A percentile compares a stretch with the other conserved stretches of the same genome.
Evolutionary conservation across 2,888 invertebrate genomes (phyloP).

Genomic region (Conomelus anceps): DNA sequence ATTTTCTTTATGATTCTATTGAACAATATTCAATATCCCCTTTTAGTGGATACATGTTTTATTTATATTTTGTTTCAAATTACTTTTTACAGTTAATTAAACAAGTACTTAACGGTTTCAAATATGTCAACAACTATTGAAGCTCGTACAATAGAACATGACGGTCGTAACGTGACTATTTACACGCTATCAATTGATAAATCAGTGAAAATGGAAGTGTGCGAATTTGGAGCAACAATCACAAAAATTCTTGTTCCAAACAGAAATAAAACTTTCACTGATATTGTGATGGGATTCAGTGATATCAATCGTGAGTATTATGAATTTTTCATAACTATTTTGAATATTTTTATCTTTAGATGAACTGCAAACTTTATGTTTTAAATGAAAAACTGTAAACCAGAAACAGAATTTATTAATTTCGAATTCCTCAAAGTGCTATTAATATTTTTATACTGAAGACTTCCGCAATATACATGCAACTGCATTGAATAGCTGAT

Average conservation of each 20-base stretch:
- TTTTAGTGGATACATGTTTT: too few species aligned
- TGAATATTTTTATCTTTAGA: too few species aligned
- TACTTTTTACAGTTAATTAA: neutral
- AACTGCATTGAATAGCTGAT: too few species aligned
- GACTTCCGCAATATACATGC: too few species aligned
- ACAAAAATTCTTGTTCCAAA: constrained; percentile 69
- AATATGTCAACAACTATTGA: neutral
- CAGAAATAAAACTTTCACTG: constrained; percentile 61
- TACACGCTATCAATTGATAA: constrained; percentile 37
- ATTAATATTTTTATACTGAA: too few species aligned
- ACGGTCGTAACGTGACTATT: neutral
- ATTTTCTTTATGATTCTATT: too few species aligned
- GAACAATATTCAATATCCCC: too few species aligned
- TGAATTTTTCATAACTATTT: too few species aligned
- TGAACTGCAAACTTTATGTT: too few species aligned
- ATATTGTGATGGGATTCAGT: constrained; percentile 77
- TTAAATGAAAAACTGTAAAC: too few species aligned
- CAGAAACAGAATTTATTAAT: too few species aligned
- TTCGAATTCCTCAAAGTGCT: too few species aligned
- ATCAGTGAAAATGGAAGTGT: constrained; percentile 56
- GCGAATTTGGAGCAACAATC: constrained; percentile 77
- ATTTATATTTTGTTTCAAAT: neutral
- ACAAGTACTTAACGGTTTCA: neutral
- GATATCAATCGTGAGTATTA: constrained; percentile 48
- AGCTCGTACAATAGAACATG: neutral